A percentile compares a stretch with the other conserved stretches of the same genome.
Conservation (phyloP, 2,113 vertebrate species). For the Rousettus leschenaultii region DNA sequence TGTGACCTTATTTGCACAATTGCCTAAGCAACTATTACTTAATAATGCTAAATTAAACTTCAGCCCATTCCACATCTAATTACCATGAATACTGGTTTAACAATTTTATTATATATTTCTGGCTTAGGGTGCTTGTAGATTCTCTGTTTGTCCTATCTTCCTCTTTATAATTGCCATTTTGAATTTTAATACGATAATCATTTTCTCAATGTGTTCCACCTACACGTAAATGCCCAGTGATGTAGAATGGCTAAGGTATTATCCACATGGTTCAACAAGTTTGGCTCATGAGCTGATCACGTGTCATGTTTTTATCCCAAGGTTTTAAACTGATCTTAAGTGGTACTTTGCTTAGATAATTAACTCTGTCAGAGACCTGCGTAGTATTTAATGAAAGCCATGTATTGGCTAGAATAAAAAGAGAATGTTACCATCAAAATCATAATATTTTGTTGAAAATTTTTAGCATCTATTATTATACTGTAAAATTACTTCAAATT, state of each 20-base stretch:
- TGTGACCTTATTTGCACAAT: not conserved
- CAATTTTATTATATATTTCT: not conserved
- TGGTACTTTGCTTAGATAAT: conserved; percentile 35
- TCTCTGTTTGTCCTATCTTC: not conserved
- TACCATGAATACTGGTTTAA: not conserved
- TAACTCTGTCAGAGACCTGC: conserved; percentile 51
- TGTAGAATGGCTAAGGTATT: not conserved
- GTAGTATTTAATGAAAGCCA: conserved; percentile 46
- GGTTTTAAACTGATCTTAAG: not conserved
- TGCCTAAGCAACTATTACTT: not conserved
- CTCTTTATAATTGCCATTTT: not conserved
- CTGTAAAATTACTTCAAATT: conserved; percentile 30
- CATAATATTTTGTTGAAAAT: not conserved
- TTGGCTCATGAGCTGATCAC: not conserved
- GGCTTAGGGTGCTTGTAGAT: not conserved
- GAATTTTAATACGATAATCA: not conserved
- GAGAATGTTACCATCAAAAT: conserved; percentile 16
- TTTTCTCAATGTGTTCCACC: not conserved
- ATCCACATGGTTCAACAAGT: not conserved
- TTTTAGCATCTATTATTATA: conserved; percentile 6
- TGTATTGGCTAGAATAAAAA: not conserved
- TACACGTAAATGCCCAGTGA: too few relatives aligned
- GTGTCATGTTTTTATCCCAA: not conserved
- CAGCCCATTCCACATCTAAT: not conserved
- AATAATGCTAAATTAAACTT: not conserved